Evolutionary conservation across 2,113 vertebrate genomes (phyloP).

Genomic region (Chlamydotis undulata): DNA sequence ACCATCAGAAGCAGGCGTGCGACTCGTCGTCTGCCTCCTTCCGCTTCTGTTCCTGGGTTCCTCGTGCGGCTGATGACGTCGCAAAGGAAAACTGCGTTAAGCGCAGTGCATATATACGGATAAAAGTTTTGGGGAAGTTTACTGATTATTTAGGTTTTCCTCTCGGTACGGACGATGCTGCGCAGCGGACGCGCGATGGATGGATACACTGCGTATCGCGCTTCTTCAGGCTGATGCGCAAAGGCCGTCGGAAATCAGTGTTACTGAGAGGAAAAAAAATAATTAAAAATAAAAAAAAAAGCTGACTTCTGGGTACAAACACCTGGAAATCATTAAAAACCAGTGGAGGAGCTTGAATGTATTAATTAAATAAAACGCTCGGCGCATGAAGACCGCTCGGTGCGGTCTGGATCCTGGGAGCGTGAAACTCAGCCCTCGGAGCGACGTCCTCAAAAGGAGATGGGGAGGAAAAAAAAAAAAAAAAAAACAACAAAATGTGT

Average conservation of each 20-base stretch:
- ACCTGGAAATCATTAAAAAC: conserved; percentile 74
- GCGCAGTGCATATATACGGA: accelerated
- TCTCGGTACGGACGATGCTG: neutral
- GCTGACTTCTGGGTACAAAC: conserved; percentile 53
- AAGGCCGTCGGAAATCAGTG: neutral
- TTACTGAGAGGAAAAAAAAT: neutral
- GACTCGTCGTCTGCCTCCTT: accelerated
- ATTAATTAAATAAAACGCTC: conserved; percentile 75
- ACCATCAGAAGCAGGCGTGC: accelerated
- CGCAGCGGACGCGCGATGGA: accelerated
- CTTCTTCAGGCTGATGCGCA: accelerated
- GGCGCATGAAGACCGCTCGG: conserved; percentile 23
- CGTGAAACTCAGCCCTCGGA: conserved; percentile 58
- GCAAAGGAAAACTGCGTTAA: neutral
- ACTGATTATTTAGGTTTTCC: neutral
- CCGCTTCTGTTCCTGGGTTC: neutral
- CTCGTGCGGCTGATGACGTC: accelerated
- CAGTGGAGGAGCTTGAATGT: conserved; percentile 17
- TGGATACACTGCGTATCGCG: accelerated
- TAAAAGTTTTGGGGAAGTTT: neutral
- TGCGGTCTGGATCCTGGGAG: conserved; percentile 49
- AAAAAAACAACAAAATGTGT: conserved; percentile 64
- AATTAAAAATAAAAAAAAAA: neutral
- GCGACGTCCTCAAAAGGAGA: neutral
- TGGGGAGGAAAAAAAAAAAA: accelerated